A percentile compares a stretch with the other conserved stretches of the same genome.
Evolutionary conservation across 2,113 vertebrate genomes (phyloP).

Genomic region (Platanista minor): DNA sequence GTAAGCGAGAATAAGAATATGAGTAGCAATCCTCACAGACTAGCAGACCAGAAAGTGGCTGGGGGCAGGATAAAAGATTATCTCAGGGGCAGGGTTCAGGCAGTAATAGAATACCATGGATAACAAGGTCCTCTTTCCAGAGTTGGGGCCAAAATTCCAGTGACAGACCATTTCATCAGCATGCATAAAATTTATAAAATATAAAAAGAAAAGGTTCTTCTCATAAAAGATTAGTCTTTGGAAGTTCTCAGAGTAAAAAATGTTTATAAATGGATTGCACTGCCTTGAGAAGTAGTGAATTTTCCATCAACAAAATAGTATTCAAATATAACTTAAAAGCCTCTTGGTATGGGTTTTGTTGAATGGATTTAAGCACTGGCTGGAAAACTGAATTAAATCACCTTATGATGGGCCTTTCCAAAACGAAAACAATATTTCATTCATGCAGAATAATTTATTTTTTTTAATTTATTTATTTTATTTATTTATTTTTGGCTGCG

Average conservation of each 20-base stretch:
- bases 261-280: neutral
- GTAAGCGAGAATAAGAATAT: no score
- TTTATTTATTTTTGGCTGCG: no score
- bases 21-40: no score
- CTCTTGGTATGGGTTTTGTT: neutral
- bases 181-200: neutral
- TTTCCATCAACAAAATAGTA: neutral
- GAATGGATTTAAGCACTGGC: neutral
- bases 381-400: neutral
- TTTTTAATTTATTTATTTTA: no score
- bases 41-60: no score
- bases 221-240: neutral
- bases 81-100: no score
- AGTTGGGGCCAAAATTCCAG: neutral
- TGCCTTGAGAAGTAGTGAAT: neutral
- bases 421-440: neutral
- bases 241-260: neutral
- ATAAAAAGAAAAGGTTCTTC: neutral
- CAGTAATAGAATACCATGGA: neutral
- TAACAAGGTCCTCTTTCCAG: neutral
- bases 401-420: neutral
- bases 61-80: no score
- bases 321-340: neutral
- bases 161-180: neutral
- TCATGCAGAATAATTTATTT: neutral